Percentiles rank a stretch among this genome's conserved stretches.
phyloP scores from a whole-genome alignment of 1,140 invertebrate species.

The Drosophila bocqueti region DNA sequence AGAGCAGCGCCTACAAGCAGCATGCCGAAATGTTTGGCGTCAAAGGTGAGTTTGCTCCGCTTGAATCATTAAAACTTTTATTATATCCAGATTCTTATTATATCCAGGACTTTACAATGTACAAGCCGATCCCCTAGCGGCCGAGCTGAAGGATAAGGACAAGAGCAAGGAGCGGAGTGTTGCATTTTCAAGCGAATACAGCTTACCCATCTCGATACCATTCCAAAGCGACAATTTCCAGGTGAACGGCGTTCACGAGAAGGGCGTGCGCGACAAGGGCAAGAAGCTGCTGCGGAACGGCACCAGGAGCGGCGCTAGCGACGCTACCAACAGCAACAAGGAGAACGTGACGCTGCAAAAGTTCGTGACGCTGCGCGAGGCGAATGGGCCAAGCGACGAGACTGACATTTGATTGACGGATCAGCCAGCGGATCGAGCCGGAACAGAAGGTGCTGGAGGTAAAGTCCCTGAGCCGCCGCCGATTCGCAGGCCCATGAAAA shows the following conservation, averaged over 20 bases:
- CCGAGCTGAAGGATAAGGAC: conserved; percentile 9
- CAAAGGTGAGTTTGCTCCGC: conserved; percentile 40
- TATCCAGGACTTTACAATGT: conserved; percentile 54
- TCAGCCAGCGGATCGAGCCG: conserved; percentile 21
- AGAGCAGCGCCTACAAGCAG: conserved; percentile 60
- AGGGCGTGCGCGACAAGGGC: conserved; percentile 42
- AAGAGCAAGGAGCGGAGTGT: conserved; percentile 26
- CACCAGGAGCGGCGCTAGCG: conserved; percentile 7
- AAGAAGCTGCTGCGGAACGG: conserved; percentile 38
- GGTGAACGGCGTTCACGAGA: conserved; percentile 63
- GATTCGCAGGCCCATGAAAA: conserved; percentile 55
- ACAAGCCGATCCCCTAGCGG: conserved; percentile 14
- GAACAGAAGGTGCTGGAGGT: neutral
- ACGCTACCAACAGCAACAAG: conserved; percentile 45
- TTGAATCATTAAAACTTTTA: too few species aligned
- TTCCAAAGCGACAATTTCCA: conserved; percentile 79
- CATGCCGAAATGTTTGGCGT: conserved; percentile 74
- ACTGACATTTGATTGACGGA: conserved; percentile 80
- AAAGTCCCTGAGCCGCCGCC: conserved; percentile 21
- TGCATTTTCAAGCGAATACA: conserved; percentile 69
- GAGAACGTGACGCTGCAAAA: conserved; percentile 76
- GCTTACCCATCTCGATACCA: conserved; percentile 60
- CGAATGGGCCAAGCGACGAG: conserved; percentile 70
- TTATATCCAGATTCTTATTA: conserved; percentile 11
- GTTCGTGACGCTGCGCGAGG: conserved; percentile 69